Evolutionary conservation across 1,140 invertebrate genomes (phyloP).

Genomic region (Apis florea): DNA sequence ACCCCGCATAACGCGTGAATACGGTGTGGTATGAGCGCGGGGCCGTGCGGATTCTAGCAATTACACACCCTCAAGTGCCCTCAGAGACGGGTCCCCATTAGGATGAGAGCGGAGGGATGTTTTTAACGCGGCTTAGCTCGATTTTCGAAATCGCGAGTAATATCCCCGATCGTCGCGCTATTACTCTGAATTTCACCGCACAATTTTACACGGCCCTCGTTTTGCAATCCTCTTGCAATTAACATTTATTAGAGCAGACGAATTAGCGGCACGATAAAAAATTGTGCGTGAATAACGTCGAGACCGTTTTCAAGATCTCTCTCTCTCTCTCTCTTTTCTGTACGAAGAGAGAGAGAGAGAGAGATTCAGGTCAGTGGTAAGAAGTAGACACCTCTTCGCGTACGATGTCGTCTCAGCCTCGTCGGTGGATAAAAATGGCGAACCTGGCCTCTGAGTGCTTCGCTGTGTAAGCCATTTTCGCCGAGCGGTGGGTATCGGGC

Average conservation of each 20-base stretch:
- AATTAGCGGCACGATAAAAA: not conserved
- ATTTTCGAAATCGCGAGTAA: constrained; percentile 69
- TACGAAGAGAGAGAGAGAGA: too few species aligned
- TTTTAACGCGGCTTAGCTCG: constrained; percentile 68
- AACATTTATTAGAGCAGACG: not conserved
- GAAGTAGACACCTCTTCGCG: constrained; percentile 47
- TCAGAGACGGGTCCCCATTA: constrained; percentile 78
- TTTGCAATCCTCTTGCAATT: not conserved
- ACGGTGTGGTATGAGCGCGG: constrained; percentile 73
- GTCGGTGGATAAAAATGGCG: constrained; percentile 55
- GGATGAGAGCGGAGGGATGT: constrained; percentile 74
- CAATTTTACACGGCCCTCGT: not conserved
- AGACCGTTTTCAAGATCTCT: too few species aligned
- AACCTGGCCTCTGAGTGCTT: constrained; percentile 69
- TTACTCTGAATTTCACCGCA: not conserved
- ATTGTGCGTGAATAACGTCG: not conserved
- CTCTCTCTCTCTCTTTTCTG: too few species aligned
- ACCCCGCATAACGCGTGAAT: constrained; percentile 73
- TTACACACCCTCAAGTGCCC: constrained; percentile 79
- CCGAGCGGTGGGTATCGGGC: constrained; percentile 59
- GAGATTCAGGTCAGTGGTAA: not conserved
- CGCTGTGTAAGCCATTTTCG: constrained; percentile 70
- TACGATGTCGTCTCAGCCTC: constrained; percentile 41
- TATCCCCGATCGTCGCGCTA: constrained; percentile 17
- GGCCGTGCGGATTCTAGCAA: constrained; percentile 79